A percentile compares a stretch with the other conserved stretches of the same genome.
These are phyloP conservation scores for Arge pagana DNA, from an alignment of 2,888 invertebrate genomes.

Conservation along the genomic window DNA sequence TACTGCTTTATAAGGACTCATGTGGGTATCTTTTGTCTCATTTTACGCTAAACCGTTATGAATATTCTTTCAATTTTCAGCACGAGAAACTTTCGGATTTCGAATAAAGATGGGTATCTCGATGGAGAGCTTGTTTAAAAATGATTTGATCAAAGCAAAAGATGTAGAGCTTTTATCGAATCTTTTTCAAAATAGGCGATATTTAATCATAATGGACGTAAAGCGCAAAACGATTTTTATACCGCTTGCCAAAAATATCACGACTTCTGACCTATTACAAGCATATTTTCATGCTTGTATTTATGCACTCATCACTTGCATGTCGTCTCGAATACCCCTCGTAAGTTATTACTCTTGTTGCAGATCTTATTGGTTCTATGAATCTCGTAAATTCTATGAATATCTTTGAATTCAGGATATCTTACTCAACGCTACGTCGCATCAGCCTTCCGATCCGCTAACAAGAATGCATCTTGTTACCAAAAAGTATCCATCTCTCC, in stretches of 20 bases:
- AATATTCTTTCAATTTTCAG: constrained; percentile 57
- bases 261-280: constrained; percentile 64
- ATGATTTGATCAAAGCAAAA: constrained; percentile 37
- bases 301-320: constrained; percentile 59
- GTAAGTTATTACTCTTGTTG: no score
- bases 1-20: constrained; percentile 64
- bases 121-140: constrained; percentile 53
- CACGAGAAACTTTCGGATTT: constrained; percentile 66
- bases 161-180: constrained; percentile 57
- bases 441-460: constrained; percentile 36
- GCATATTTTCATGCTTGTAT: constrained; percentile 73
- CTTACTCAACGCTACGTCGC: constrained; percentile 37
- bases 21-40: constrained; percentile 32
- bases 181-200: constrained; percentile 61
- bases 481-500: constrained; percentile 31
- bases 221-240: constrained; percentile 62
- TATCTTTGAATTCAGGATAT: constrained; percentile 19
- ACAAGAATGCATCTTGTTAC: constrained; percentile 34
- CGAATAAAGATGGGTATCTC: constrained; percentile 66
- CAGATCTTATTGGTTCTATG: no score
- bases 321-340: constrained; percentile 50
- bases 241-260: constrained; percentile 61
- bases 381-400: no score
- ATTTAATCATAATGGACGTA: constrained; percentile 63
- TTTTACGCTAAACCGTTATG: not conserved